phyloP scores from a whole-genome alignment of 2,113 vertebrate species.

The Platichthys stellatus region DNA sequence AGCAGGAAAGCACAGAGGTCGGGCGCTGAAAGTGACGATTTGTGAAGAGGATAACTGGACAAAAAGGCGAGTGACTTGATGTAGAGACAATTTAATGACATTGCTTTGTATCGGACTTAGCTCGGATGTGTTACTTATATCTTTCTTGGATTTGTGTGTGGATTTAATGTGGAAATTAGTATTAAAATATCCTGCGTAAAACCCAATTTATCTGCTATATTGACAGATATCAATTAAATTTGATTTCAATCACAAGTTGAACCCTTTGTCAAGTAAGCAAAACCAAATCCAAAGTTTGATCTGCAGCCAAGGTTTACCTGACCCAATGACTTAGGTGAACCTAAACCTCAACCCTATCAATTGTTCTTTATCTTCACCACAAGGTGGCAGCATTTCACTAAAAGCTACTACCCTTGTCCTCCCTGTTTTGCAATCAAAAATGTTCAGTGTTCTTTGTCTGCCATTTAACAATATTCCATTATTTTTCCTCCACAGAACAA shows the following conservation, averaged over 20 bases:
- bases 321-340: too few relatives aligned
- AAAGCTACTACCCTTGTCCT: background rate
- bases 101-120: background rate
- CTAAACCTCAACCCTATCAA: background rate
- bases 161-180: background rate
- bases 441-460: background rate
- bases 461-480: background rate
- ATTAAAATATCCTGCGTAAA: background rate
- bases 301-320: too few relatives aligned
- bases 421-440: background rate
- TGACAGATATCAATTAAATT: too few relatives aligned
- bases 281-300: too few relatives aligned
- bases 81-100: background rate
- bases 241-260: too few relatives aligned
- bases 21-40: background rate
- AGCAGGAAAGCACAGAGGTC: background rate
- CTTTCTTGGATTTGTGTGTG: background rate
- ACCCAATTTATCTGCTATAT: too few relatives aligned
- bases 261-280: too few relatives aligned
- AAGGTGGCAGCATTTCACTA: conserved; percentile 57
- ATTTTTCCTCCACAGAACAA: conserved; percentile 28
- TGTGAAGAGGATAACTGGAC: background rate
- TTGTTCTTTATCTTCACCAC: conserved; percentile 47
- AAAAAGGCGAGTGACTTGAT: conserved; percentile 22
- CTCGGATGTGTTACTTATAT: background rate